These are phyloP conservation scores for Alca torda DNA, from an alignment of 2,797 vertebrate genomes.

Conservation along the genomic window DNA sequence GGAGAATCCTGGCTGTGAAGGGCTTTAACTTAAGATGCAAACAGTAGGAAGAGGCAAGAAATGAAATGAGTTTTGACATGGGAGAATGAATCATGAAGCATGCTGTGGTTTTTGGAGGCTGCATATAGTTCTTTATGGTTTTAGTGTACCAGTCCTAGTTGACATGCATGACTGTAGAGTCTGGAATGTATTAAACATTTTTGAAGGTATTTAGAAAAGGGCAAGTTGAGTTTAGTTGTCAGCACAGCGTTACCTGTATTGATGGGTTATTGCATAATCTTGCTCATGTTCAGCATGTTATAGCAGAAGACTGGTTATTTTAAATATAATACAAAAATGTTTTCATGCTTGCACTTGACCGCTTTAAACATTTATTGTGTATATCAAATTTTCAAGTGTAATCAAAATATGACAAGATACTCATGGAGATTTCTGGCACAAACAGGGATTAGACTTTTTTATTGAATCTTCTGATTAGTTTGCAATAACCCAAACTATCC, in stretches of 20 bases:
- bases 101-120: conserved; percentile 34
- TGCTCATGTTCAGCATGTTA: background rate
- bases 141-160: background rate
- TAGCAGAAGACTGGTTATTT: background rate
- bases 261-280: background rate
- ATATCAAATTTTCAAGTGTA: background rate
- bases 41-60: conserved; percentile 1
- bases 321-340: background rate
- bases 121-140: background rate
- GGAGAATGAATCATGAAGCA: conserved; percentile 4
- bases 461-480: background rate
- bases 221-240: background rate
- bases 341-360: background rate
- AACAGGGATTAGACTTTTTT: background rate
- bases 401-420: background rate
- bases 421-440: background rate
- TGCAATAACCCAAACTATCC: background rate
- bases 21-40: background rate
- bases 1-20: background rate
- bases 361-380: background rate
- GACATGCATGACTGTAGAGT: background rate
- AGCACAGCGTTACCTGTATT: background rate
- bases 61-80: background rate
- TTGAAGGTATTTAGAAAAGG: conserved; percentile 1
- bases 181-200: conserved; percentile 22